Conservation (phyloP, 2,113 vertebrate species). For the Piprites chloris region DNA sequence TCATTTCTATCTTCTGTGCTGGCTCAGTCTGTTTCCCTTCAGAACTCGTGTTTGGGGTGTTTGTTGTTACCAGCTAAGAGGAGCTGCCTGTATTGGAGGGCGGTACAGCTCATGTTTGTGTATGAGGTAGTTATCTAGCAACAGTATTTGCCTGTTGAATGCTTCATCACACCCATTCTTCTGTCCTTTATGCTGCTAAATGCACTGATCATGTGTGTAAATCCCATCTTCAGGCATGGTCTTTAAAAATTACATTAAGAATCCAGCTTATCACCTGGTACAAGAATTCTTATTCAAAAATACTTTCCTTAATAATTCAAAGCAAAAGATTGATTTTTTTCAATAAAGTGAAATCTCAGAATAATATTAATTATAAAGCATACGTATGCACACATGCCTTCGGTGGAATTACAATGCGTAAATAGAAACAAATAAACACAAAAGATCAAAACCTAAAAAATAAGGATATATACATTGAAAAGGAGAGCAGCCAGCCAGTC, state of each 20-base stretch:
- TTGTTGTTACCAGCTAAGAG: neutral
- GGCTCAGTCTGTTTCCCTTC: neutral
- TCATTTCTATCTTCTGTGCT: neutral
- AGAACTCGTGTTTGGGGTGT: neutral
- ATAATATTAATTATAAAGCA: neutral
- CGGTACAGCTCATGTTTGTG: neutral
- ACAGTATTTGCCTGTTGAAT: neutral
- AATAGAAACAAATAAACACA: neutral
- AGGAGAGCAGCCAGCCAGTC: neutral
- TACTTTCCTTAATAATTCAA: neutral
- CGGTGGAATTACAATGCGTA: neutral
- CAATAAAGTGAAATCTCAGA: neutral
- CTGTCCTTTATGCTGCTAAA: neutral
- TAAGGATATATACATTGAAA: neutral
- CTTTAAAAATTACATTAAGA: neutral
- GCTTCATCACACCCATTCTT: neutral
- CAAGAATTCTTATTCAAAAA: neutral
- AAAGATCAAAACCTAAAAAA: neutral
- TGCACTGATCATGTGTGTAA: neutral
- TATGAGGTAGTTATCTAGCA: neutral
- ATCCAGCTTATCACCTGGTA: neutral
- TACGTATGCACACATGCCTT: accelerated
- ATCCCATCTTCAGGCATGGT: neutral
- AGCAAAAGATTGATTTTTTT: neutral
- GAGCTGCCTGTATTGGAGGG: neutral